Evolutionary conservation across 2,113 vertebrate genomes (phyloP).

Genomic region (Thomomys bottae): DNA sequence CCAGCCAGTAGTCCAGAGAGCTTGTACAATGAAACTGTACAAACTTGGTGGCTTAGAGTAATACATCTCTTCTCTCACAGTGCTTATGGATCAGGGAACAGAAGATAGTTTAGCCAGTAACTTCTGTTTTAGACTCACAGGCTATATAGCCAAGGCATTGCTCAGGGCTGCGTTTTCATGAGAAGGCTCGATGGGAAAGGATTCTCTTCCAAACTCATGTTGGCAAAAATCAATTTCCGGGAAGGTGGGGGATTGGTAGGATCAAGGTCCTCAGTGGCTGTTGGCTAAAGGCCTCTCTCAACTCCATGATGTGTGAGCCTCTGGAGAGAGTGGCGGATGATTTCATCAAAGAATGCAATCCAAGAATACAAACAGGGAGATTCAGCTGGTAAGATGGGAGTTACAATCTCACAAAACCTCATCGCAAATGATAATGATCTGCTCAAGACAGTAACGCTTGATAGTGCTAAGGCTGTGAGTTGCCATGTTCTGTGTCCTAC

Average conservation of each 20-base stretch:
- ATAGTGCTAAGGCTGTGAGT: not conserved
- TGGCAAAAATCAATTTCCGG: not conserved
- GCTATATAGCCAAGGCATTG: not conserved
- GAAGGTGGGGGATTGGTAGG: not conserved
- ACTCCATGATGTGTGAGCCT: not conserved
- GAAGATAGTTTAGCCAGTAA: not conserved
- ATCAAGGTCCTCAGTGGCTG: not conserved
- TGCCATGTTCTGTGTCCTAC: no score
- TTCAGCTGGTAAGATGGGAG: not conserved
- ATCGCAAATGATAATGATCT: not conserved
- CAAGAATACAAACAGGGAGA: not conserved
- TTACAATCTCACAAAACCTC: not conserved
- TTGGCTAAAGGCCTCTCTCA: not conserved
- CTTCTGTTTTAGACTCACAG: not conserved
- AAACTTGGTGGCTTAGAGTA: not conserved
- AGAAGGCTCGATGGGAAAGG: not conserved
- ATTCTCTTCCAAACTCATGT: not conserved
- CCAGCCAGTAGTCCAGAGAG: not conserved
- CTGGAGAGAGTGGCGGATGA: not conserved
- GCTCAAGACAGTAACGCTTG: not conserved
- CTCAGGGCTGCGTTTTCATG: conserved; percentile 24
- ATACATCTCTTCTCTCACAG: not conserved
- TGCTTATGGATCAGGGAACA: not conserved
- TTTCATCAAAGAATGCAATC: not conserved
- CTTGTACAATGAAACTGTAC: not conserved